Evolutionary conservation across 1,140 invertebrate genomes (phyloP).

Genomic region (Drosophila azteca): DNA sequence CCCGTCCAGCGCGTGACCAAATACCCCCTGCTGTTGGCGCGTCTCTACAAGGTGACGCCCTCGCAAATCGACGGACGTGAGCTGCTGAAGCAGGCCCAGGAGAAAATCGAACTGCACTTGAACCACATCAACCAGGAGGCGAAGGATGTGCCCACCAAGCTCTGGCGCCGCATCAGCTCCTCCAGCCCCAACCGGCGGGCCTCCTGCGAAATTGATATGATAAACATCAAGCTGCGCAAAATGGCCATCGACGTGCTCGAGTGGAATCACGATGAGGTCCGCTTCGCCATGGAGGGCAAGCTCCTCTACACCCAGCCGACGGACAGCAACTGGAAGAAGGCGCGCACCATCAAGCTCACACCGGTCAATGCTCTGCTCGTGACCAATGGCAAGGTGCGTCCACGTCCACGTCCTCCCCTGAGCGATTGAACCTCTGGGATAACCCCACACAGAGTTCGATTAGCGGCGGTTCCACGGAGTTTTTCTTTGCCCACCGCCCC

Average conservation of each 20-base stretch:
- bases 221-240: constrained; percentile 94
- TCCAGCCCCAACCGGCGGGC: constrained; percentile 88
- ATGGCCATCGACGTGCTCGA: constrained; percentile 96
- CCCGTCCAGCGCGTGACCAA: constrained; percentile 95
- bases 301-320: constrained; percentile 93
- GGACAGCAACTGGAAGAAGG: constrained; percentile 94
- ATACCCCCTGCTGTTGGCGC: constrained; percentile 95
- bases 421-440: too few species aligned
- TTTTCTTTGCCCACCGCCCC: background rate
- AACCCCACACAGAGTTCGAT: too few species aligned
- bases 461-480: constrained; percentile 9
- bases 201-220: constrained; percentile 91
- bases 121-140: constrained; percentile 98
- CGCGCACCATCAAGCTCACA: constrained; percentile 93
- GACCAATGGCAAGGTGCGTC: constrained; percentile 91
- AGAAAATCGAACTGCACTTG: constrained; percentile 95
- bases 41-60: constrained; percentile 96
- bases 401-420: too few species aligned
- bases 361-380: constrained; percentile 94
- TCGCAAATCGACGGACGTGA: constrained; percentile 90
- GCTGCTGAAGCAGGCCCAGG: constrained; percentile 92
- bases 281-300: constrained; percentile 93
- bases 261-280: constrained; percentile 95
- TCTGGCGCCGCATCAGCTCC: constrained; percentile 94
- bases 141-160: constrained; percentile 94